Percentiles rank a stretch among this genome's conserved stretches.
phyloP scores from a whole-genome alignment of 2,797 vertebrate species.

The Melanotaenia pygmaea region DNA sequence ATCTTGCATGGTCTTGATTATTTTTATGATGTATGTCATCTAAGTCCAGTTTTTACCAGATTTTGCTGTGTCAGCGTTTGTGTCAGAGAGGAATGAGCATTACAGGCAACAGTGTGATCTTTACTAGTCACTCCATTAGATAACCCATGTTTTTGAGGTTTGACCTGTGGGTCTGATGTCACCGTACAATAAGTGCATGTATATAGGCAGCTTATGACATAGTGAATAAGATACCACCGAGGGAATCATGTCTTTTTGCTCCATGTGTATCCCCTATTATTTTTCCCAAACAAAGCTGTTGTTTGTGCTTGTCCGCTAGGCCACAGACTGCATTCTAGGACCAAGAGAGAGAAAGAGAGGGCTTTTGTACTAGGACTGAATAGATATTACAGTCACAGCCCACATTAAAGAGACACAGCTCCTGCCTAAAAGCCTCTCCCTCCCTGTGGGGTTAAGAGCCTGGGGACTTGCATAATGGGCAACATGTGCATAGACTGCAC shows the following conservation, averaged over 20 bases:
- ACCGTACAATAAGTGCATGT: constrained; percentile 7
- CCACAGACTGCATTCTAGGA: constrained; percentile 71
- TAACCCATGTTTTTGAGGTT: neutral
- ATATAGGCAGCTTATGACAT: constrained; percentile 15
- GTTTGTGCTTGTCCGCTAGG: constrained; percentile 64
- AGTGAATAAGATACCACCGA: constrained; percentile 48
- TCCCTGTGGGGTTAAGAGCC: constrained; percentile 55
- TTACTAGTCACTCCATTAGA: neutral
- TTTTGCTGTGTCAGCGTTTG: constrained; percentile 38
- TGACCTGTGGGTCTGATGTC: neutral
- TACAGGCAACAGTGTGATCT: constrained; percentile 15
- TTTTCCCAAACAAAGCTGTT: constrained; percentile 69
- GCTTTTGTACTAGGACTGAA: constrained; percentile 74
- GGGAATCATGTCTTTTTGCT: constrained; percentile 55
- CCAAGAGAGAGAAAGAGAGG: constrained; percentile 68
- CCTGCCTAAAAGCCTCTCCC: constrained; percentile 66
- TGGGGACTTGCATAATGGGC: constrained; percentile 51
- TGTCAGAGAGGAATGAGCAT: neutral
- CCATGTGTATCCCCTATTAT: constrained; percentile 56
- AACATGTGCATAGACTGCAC: constrained; percentile 41
- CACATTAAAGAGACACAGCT: constrained; percentile 70
- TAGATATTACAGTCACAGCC: constrained; percentile 66
- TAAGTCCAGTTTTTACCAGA: constrained; percentile 17
- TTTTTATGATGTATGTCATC: neutral
- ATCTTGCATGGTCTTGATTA: neutral